These are phyloP conservation scores for Coregonus clupeaformis DNA, from an alignment of 2,113 vertebrate genomes.

Conservation along the genomic window DNA sequence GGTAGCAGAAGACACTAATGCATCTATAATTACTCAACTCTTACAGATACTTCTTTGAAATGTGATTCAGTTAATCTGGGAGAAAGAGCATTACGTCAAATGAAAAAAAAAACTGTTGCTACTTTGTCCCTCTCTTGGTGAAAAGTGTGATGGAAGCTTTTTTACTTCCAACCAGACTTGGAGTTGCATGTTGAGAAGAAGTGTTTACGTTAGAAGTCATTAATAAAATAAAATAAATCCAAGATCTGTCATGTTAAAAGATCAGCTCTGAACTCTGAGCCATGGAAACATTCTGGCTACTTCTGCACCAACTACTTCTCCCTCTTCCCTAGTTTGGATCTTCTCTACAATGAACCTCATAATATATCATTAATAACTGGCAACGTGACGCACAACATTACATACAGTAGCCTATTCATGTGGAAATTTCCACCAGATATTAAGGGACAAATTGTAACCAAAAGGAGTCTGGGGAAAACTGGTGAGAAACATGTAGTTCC, in stretches of 20 bases:
- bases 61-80: background rate
- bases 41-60: background rate
- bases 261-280: background rate
- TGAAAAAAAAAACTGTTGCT: too few species aligned
- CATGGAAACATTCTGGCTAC: background rate
- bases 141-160: too few species aligned
- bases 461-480: background rate
- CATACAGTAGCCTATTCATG: background rate
- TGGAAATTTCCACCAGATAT: background rate
- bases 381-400: background rate
- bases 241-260: background rate
- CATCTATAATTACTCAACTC: background rate
- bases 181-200: too few species aligned
- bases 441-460: background rate
- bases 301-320: slow-evolving; percentile 1
- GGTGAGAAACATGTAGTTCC: background rate
- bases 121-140: too few species aligned
- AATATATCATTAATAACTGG: background rate
- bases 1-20: background rate
- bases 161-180: too few species aligned
- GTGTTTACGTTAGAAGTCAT: too few species aligned
- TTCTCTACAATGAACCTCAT: background rate
- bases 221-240: background rate
- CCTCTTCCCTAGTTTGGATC: background rate
- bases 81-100: too few species aligned